Evolutionary conservation across 2,797 vertebrate genomes (phyloP).

Genomic region (Clarias laeviceps): DNA sequence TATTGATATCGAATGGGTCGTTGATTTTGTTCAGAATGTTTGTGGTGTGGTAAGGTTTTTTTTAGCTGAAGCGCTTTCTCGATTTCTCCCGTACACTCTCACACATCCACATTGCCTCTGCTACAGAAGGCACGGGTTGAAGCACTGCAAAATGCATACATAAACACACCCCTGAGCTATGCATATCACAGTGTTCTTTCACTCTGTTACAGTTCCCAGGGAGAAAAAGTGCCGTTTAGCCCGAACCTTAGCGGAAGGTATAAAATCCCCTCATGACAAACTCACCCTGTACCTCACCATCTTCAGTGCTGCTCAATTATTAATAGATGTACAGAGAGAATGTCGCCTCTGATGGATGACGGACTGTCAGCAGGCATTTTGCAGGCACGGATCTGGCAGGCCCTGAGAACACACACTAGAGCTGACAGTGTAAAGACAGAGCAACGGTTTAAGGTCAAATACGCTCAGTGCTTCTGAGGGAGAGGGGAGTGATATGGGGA

Average conservation of each 20-base stretch:
- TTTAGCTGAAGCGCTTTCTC: constrained; percentile 3
- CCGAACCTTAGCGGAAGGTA: constrained; percentile 61
- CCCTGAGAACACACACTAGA: constrained; percentile 63
- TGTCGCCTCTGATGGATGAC: constrained; percentile 71
- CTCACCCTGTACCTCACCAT: constrained; percentile 59
- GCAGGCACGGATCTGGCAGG: constrained; percentile 66
- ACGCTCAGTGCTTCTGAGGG: constrained; percentile 57
- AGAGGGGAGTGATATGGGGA: constrained; percentile 52
- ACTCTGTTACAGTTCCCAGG: constrained; percentile 53
- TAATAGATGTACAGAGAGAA: constrained; percentile 76
- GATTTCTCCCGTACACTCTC: constrained; percentile 12
- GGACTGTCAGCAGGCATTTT: constrained; percentile 72
- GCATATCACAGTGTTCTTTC: constrained; percentile 46
- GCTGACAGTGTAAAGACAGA: constrained; percentile 71
- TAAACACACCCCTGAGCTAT: constrained; percentile 59
- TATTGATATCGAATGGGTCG: background rate
- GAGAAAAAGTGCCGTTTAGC: constrained; percentile 66
- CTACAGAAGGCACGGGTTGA: constrained; percentile 42
- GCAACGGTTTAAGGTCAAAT: constrained; percentile 76
- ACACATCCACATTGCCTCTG: constrained; percentile 22
- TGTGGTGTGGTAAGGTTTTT: background rate
- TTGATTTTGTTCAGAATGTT: background rate
- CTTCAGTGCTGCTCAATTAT: constrained; percentile 77
- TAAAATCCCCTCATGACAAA: constrained; percentile 64
- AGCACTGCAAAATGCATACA: constrained; percentile 51